Base-by-base conservation (phyloP, 2,797 vertebrate species). In the Oreortyx pictus region DNA sequence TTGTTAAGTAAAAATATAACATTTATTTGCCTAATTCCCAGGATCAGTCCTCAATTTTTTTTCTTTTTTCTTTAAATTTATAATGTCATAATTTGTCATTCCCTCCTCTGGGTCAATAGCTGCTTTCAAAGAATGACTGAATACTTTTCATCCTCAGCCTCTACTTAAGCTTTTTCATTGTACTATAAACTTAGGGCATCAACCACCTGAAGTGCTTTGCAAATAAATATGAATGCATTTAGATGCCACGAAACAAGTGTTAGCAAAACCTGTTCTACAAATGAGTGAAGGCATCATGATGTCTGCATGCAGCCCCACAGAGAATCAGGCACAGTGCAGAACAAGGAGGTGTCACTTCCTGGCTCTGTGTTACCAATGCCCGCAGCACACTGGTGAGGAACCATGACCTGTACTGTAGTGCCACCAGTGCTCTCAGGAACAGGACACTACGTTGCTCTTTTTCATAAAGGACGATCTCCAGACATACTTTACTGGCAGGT, bases 341-440 rank as follows among this genome's bases (percentile, higher is more conserved):
- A 79, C 0, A 4, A 47, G 43, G 11, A 33, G 20, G 56, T 24
- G 64, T 5, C 49, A 19, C 57, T 76, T 50, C 23, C 83, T 60
- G 82, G n/a, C 50, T n/a, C 50, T 9, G 29, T 13, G 41, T 0
- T 52, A 52, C 49, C 61, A 46, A 6, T 25, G 84, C 39, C 79
- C 14, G 72, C 71, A 27, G 72, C n/a, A 73, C 86, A 64, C 71
- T 8, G 52, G 66, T 18, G 49, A 90, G 78, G 78, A 81, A 81
- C 29, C 37, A 17, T 7, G 11, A 80, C 49, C 92, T 68, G 92
- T 84, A 46, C 47, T 74, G 88, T 87, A 85, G 89, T 41, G 79
- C 62, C 74, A 57, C 81, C 37, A 57, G 49, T 31, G 29, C 70
- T 2, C 16, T 6, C 66, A 89, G 86, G 25, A 47, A 47, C 71